Conservation (phyloP, 2,888 invertebrate species). For the Pseudeuparius sepicola region DNA sequence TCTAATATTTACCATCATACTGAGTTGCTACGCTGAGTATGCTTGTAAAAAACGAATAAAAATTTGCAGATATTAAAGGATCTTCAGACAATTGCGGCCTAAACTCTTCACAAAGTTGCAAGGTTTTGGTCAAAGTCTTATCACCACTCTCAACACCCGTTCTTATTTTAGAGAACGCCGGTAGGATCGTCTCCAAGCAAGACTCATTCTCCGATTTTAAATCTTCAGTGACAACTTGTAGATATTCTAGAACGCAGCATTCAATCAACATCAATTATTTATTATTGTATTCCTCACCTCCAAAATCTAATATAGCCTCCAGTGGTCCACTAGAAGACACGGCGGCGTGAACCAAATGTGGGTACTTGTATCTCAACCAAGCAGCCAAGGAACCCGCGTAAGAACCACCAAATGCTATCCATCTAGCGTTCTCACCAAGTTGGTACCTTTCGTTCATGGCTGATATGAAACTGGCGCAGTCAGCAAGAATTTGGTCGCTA, state of each 20-base stretch:
- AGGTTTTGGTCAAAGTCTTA: no score
- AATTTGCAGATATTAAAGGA: no score
- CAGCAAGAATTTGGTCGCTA: conserved; percentile 74
- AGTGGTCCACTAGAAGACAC: conserved; percentile 87
- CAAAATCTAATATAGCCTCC: conserved; percentile 74
- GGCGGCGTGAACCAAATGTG: conserved; percentile 74
- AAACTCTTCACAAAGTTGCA: no score
- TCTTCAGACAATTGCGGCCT: no score
- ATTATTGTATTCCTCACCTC: no score
- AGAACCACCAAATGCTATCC: conserved; percentile 92
- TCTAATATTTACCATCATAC: no score
- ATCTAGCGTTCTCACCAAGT: conserved; percentile 54
- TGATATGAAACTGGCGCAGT: conserved; percentile 73
- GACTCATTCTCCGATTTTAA: conserved; percentile 49
- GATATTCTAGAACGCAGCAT: no score
- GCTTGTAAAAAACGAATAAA: no score
- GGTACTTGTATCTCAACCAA: conserved; percentile 83
- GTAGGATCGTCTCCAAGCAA: conserved; percentile 19
- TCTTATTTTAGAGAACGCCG: conserved; percentile 16
- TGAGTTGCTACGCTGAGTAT: no score
- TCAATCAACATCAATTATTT: no score
- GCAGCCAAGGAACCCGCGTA: conserved; percentile 90
- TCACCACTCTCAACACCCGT: no score
- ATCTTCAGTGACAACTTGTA: no score
- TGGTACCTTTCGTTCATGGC: conserved; percentile 57